These are phyloP conservation scores for Oopsacas minuta DNA, from an alignment of 37 sponge, comb jelly and placozoan species.

Conservation along the genomic window DNA sequence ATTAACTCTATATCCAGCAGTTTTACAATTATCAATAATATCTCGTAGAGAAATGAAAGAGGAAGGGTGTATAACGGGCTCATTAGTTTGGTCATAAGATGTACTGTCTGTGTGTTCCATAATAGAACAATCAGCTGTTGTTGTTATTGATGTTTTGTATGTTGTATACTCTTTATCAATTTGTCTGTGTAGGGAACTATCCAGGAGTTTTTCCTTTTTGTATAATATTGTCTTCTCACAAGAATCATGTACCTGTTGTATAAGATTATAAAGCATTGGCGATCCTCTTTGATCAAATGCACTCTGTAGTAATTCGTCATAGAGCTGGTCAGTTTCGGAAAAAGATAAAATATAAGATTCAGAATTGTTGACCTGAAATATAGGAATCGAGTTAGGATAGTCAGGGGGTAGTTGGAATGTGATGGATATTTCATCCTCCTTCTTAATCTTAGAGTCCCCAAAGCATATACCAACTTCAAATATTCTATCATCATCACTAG, in stretches of 20 bases:
- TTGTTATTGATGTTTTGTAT: not conserved
- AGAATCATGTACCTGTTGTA: not conserved
- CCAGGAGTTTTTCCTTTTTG: not conserved
- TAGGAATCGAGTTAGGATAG: not conserved
- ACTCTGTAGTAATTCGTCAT: not conserved
- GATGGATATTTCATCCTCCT: not conserved
- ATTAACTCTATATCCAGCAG: not conserved
- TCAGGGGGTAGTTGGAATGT: conserved; percentile 9
- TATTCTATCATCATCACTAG: not conserved
- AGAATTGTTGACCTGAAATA: not conserved
- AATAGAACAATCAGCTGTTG: not conserved
- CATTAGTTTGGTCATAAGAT: too few species aligned
- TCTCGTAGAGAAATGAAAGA: not conserved
- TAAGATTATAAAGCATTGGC: not conserved
- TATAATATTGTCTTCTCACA: not conserved
- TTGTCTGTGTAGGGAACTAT: not conserved
- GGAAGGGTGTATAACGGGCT: not conserved
- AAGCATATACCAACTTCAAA: not conserved
- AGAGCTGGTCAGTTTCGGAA: not conserved
- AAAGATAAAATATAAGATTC: not conserved
- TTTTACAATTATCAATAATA: not conserved
- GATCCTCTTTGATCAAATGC: not conserved
- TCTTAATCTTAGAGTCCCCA: not conserved
- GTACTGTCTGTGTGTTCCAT: too few species aligned
- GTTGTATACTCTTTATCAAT: not conserved